Conservation (phyloP, 1,140 invertebrate genomes). For the Linepithema humile region DNA sequence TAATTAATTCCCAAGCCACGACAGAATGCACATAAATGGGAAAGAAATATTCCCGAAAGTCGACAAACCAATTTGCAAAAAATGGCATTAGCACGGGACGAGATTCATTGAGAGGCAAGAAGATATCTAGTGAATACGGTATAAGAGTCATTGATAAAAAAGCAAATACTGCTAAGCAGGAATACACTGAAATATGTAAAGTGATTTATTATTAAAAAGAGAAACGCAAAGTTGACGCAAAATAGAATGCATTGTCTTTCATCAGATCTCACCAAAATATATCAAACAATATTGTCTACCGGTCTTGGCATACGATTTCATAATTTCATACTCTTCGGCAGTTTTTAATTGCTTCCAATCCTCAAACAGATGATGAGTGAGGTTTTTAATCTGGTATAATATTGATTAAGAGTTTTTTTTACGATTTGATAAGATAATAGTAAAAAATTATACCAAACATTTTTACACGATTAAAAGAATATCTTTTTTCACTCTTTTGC, state of each 20-base stretch:
- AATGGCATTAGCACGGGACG: slow-evolving; percentile 1
- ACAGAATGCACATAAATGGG: slow-evolving; percentile 20
- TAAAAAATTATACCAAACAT: no score
- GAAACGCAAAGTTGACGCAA: neutral
- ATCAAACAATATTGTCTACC: neutral
- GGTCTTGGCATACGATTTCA: slow-evolving; percentile 5
- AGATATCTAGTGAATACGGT: neutral
- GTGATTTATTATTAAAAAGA: no score
- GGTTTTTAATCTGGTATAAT: neutral
- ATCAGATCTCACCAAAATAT: neutral
- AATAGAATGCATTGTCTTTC: neutral
- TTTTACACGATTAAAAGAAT: no score
- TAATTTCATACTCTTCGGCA: neutral
- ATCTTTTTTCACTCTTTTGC: no score
- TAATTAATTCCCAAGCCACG: neutral
- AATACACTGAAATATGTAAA: slow-evolving; percentile 13
- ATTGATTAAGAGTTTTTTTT: neutral
- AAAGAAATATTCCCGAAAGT: slow-evolving; percentile 31
- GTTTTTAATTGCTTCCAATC: neutral
- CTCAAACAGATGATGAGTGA: neutral
- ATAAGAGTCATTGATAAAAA: slow-evolving; percentile 19
- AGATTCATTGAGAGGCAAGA: slow-evolving; percentile 42
- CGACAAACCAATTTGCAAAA: slow-evolving; percentile 33
- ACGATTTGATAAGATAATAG: no score
- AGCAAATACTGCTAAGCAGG: neutral